phyloP scores from a whole-genome alignment of 2,888 invertebrate genomes.

The Slavum lentiscoides region DNA sequence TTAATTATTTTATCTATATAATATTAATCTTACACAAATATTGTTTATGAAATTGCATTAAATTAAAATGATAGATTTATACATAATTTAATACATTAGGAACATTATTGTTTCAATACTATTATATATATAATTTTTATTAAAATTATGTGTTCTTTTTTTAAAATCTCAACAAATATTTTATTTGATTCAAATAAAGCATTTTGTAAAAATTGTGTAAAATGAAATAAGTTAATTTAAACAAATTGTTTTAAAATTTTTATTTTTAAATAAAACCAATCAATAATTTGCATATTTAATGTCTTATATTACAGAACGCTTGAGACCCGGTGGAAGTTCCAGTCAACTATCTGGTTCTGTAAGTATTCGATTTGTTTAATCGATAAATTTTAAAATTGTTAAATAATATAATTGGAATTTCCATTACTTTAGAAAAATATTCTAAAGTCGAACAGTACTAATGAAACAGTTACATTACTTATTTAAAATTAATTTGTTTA shows the following conservation, averaged over 20 bases:
- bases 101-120: too few relatives aligned
- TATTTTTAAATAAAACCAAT: background rate
- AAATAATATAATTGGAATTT: too few relatives aligned
- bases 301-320: slow-evolving; percentile 63
- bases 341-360: slow-evolving; percentile 60
- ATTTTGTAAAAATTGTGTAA: background rate
- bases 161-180: too few relatives aligned
- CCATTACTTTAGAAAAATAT: too few relatives aligned
- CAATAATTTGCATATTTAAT: background rate
- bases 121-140: too few relatives aligned
- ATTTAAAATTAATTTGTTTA: too few relatives aligned
- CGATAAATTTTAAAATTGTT: background rate
- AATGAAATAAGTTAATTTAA: background rate
- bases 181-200: background rate
- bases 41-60: background rate
- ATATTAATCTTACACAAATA: background rate
- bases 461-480: background rate
- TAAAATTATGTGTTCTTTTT: too few relatives aligned
- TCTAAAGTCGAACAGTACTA: too few relatives aligned
- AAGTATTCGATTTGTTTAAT: slow-evolving; percentile 17
- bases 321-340: slow-evolving; percentile 65
- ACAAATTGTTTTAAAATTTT: background rate
- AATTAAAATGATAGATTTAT: background rate
- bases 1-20: background rate
- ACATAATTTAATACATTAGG: too few relatives aligned